Evolutionary conservation across 37 sponge, comb jelly and placozoan species (phyloP).

Genomic region (Cliona cf. orientalis): DNA sequence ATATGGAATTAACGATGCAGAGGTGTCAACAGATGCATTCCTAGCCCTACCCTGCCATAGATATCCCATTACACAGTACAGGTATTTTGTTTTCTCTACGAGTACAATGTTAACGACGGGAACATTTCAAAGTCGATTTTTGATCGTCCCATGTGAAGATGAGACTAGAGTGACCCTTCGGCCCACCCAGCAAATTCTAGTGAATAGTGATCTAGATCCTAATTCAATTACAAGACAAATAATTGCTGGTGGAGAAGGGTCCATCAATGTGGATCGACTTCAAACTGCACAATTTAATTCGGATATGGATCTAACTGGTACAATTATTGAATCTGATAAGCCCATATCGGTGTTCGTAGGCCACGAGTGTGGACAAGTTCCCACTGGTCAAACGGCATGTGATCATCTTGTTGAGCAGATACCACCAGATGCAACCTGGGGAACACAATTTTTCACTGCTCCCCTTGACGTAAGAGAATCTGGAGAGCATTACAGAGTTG

Average conservation of each 20-base stretch:
- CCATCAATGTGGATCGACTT: not conserved
- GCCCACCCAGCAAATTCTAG: too few relatives aligned
- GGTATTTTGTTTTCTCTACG: slow-evolving; percentile 29
- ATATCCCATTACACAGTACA: not conserved
- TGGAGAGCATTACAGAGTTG: slow-evolving; percentile 31
- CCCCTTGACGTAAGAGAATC: slow-evolving; percentile 19
- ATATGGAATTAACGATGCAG: slow-evolving; percentile 39
- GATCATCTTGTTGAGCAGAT: slow-evolving; percentile 68
- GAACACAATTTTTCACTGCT: slow-evolving; percentile 19
- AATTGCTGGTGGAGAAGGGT: too few relatives aligned
- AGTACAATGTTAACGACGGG: not conserved
- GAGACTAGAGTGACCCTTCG: slow-evolving; percentile 15
- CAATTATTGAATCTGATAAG: slow-evolving; percentile 18
- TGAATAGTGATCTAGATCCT: too few relatives aligned
- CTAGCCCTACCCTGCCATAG: slow-evolving; percentile 47
- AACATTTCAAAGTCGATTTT: not conserved
- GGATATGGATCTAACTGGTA: slow-evolving; percentile 41
- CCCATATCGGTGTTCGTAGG: slow-evolving; percentile 44
- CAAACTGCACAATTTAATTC: not conserved
- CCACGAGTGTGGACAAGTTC: slow-evolving; percentile 60
- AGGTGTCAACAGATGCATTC: slow-evolving; percentile 32
- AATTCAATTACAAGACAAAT: too few relatives aligned
- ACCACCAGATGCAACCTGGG: slow-evolving; percentile 32
- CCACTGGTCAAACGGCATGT: slow-evolving; percentile 38
- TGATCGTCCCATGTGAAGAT: slow-evolving; percentile 33